Evolutionary conservation across 2,113 vertebrate species (phyloP).

Genomic region (Bolborhynchus lineola): DNA sequence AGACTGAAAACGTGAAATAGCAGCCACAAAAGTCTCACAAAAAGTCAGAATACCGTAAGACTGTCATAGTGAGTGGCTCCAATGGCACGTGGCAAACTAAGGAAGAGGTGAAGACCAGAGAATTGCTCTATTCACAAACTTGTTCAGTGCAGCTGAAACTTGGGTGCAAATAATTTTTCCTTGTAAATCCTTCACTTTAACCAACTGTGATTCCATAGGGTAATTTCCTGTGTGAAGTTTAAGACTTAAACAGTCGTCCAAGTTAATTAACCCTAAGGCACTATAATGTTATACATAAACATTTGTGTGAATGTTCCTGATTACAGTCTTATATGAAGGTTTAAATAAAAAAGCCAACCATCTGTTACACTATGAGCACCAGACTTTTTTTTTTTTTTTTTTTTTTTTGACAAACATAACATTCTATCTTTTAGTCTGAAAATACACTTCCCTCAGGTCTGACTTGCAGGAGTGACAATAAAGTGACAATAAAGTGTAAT

Average conservation of each 20-base stretch:
- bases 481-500: background rate
- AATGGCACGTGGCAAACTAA: fast-evolving
- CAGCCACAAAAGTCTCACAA: background rate
- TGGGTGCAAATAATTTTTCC: background rate
- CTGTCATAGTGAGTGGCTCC: background rate
- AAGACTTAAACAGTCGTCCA: background rate
- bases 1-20: background rate
- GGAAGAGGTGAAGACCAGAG: background rate
- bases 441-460: background rate
- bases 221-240: background rate
- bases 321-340: background rate
- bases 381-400: background rate
- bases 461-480: background rate
- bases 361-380: background rate
- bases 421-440: background rate
- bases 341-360: background rate
- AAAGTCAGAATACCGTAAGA: background rate
- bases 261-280: background rate
- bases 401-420: background rate
- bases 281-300: background rate
- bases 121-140: background rate
- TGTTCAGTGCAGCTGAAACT: background rate
- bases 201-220: background rate
- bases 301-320: background rate
- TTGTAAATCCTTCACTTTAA: background rate